These are phyloP conservation scores for Netelia fuscicornis DNA, from an alignment of 2,888 invertebrate species.

Conservation along the genomic window DNA sequence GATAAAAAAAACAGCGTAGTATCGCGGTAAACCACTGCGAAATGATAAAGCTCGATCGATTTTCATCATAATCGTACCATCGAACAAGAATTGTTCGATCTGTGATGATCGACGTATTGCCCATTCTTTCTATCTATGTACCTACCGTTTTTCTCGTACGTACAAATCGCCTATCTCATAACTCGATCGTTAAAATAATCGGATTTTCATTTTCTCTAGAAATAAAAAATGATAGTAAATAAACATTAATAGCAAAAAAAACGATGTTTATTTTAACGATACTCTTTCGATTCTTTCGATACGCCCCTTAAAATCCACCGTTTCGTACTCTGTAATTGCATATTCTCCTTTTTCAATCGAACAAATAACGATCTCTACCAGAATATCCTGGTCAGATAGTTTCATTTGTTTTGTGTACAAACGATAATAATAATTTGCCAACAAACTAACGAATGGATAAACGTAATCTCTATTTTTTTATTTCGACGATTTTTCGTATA, in stretches of 20 bases:
- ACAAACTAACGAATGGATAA: too few species aligned
- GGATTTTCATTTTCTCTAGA: not conserved
- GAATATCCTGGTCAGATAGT: too few species aligned
- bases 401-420: too few species aligned
- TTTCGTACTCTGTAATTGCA: not conserved
- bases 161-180: too few species aligned
- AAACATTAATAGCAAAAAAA: not conserved
- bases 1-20: not conserved
- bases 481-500: too few species aligned
- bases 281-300: too few species aligned
- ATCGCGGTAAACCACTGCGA: not conserved
- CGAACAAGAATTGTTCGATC: not conserved
- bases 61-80: not conserved
- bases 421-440: too few species aligned
- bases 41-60: not conserved
- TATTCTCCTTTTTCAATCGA: not conserved
- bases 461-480: too few species aligned
- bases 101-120: not conserved
- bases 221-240: not conserved
- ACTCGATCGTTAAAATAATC: too few species aligned
- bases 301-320: too few species aligned
- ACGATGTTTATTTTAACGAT: too few species aligned
- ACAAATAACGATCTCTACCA: too few species aligned
- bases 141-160: not conserved
- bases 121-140: not conserved